Evolutionary conservation across 2,113 vertebrate species (phyloP), one percentile per base, ranked within the genome.

Genomic region (Tragelaphus strepsiceros): DNA sequence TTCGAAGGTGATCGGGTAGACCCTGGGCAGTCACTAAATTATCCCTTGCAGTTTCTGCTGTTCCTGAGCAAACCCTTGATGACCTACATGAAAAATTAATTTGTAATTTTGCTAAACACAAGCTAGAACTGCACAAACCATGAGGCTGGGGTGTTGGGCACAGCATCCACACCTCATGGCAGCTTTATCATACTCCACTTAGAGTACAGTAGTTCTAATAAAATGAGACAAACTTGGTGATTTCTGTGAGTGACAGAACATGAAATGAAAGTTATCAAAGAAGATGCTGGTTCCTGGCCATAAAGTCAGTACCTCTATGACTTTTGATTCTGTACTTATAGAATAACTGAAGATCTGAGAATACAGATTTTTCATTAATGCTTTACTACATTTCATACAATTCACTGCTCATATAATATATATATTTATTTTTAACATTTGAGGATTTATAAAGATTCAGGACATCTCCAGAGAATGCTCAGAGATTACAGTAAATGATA

Each of bases 401-500:
- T 77, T 94, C 53, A 93, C 9, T 80, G 11, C 35, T 46, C 5
- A n/a, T 35, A 39, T 30, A 49, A 78, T 59, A 58, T 80, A 15
- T 46, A 49, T 56, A 28, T 89, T n/a, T 74, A 24, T 46, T 56
- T 62, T 56, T 71, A 91, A 59, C 35, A 82, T 80, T 9, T 95
- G 90, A 86, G 28, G 7, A 82, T 82, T 81, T 54, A 24, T 49
- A 87, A 97, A 86, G 39, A 49, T 91, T 56, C 86, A 93, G 7
- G 49, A 88, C 28, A 58, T 58, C 71, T 53, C 87, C 78, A 90
- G 32, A 94, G 26, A 96, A 53, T 43, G 81, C 17, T 78, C 97
- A 96, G 58, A 22, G 80, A 58, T 97, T 91, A 74, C 54, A 82
- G 14, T 82, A 88, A 97, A 96, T 74, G 53, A 92, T 7, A 96